Base-by-base conservation (phyloP, 2,797 vertebrate species). In the Poecilia velifera region DNA sequence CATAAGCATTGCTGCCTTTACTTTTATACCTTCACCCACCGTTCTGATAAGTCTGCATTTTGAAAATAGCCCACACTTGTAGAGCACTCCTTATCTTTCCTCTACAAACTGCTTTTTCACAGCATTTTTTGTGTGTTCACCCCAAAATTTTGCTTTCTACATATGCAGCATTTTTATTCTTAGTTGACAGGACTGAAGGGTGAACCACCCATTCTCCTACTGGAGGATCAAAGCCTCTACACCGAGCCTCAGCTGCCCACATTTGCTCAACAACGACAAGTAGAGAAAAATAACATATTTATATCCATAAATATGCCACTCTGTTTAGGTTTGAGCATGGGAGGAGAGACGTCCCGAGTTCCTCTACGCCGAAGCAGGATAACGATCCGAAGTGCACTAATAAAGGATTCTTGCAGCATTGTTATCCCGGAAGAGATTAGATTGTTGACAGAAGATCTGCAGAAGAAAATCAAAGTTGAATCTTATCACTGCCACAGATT, bases 161-260 rank as follows among this genome's bases (percentile, higher is more conserved):
- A 13, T 36, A 36, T 73, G 9, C 31, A 73, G 72, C 34, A 49
- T 28, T 47, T 72, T 73, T 73, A 73, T 73, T 53, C 47, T 53
- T 18, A 53, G 72, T 28, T 46, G n/a, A 72, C 6, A 47, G 14
- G 31, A 72, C 59, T 62, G 13, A 62, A 62, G 25, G 28, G 28
- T 31, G 57, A 62, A 16, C n/a, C 57, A 14, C 13, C 28, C 25
- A 31, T 62, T 62, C n/a, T 31, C 13, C 57, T 16, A 31, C 12
- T 6, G 13, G 28, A 31, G 57, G 28, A 62, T 28, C n/a, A 62
- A 28, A 62, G 25, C 9, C 57, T 31, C 57, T 59, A 16, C 13
- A 62, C 28, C 14, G 6, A 62, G 57, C 31, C 59, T 62, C 59
- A 62, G 59, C 28, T 62, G 59, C 13, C 59, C 59, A 34, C 28